These are phyloP conservation scores for Seriola quinqueradiata DNA, from an alignment of 2,113 vertebrate species.

Conservation along the genomic window DNA sequence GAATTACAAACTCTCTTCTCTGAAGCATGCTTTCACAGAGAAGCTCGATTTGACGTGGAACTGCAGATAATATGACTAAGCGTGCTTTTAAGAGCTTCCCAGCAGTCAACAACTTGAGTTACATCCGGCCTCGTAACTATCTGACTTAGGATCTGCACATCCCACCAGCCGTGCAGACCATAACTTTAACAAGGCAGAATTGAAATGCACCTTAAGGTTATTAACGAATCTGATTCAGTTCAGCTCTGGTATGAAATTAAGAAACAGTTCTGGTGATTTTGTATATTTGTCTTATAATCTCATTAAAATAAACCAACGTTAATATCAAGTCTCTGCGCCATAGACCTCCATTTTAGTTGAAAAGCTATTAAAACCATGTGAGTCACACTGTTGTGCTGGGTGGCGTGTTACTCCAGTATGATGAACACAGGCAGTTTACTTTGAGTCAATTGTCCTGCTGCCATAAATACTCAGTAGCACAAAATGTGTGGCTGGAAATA, in stretches of 20 bases:
- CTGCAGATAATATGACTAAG: conserved; percentile 75
- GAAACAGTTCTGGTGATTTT: not conserved
- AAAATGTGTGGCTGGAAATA: conserved; percentile 17
- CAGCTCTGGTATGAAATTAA: not conserved
- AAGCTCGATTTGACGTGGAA: conserved; percentile 54
- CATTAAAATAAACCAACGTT: not conserved
- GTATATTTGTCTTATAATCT: not conserved
- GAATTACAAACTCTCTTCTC: not conserved
- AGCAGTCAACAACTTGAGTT: conserved; percentile 65
- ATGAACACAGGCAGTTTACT: not conserved
- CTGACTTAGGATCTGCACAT: conserved; percentile 51
- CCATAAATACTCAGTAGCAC: not conserved
- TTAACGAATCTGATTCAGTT: conserved; percentile 16
- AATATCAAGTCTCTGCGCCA: not conserved
- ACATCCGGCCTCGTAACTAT: conserved; percentile 62
- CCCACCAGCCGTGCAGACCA: conserved; percentile 25
- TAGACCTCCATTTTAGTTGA: not conserved
- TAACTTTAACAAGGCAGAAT: conserved; percentile 23
- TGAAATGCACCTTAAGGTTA: conserved; percentile 13
- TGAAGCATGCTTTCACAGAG: conserved; percentile 20
- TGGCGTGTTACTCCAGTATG: not conserved
- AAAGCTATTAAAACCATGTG: not conserved
- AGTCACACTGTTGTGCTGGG: not conserved
- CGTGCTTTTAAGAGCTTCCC: conserved; percentile 72
- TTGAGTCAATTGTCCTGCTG: not conserved